Evolutionary conservation across 2,797 vertebrate species (phyloP).

Genomic region (Eulemur mongoz): DNA sequence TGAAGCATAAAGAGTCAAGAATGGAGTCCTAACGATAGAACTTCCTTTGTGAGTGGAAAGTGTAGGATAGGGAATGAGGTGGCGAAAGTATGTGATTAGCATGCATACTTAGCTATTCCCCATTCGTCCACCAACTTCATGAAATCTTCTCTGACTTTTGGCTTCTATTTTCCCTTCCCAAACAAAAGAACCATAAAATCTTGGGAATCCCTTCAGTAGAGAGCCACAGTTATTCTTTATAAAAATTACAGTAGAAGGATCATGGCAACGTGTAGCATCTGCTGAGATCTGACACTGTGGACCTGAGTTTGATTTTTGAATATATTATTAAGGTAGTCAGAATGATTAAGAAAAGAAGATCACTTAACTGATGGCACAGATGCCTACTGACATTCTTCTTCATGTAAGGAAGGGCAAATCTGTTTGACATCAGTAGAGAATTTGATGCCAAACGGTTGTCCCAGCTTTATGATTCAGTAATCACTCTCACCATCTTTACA

Average conservation of each 20-base stretch:
- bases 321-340: background rate
- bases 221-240: background rate
- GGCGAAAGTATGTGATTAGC: background rate
- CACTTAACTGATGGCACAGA: background rate
- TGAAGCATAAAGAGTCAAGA: background rate
- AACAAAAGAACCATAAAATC: background rate
- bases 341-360: background rate
- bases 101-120: background rate
- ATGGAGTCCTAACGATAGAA: background rate
- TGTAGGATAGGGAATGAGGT: background rate
- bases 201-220: background rate
- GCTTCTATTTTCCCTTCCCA: background rate
- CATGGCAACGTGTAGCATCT: background rate
- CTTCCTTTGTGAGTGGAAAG: background rate
- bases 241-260: background rate
- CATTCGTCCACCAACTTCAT: background rate
- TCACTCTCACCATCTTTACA: slow-evolving; percentile 20
- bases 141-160: background rate
- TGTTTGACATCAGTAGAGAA: background rate
- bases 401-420: background rate
- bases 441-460: background rate
- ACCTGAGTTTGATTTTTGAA: background rate
- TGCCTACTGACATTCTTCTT: background rate
- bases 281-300: background rate
- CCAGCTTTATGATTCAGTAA: background rate